Evolutionary conservation across 2,888 invertebrate genomes (phyloP), one percentile per base, ranked within the genome.

Genomic region (Diadegma fenestrale): DNA sequence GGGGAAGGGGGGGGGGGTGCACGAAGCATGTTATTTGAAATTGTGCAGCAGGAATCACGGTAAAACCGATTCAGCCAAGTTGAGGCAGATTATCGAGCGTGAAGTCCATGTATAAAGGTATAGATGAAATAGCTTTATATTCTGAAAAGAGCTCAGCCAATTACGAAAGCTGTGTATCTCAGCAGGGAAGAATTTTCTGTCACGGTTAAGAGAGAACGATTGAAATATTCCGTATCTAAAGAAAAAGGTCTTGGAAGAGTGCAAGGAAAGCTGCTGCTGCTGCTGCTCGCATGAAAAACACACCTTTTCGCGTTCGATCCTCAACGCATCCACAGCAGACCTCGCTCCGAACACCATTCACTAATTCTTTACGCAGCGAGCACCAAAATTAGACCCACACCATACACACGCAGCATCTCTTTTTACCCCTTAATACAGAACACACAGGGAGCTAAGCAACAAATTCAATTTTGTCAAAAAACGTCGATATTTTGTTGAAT

Each of bases 21-120:
- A 58, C n/a, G 30, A 37, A 76, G 41, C 26, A 64, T 33, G 41
- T 82, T 69, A 76, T 82, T 73, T 43, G 17, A 22, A 41, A 79
- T 37, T 54, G 26, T 41, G 54, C 73, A 68, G 54, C 73, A 68
- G 83, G 79, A 77, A 82, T 51, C 82, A 68, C 82, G 82, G 75
- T 79, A 66, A 80, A 85, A 76, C 41, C 54, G 71, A 85, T 85
- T 85, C 75, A 75, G 76, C 71, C 30, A 66, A 82, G 79, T 77
- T 75, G 37, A 71, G 58, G 63, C 17, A 45, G 69, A 71, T 80
- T 45, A 82, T 85, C 76, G 76, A 82, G 82, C 85, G 85, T 82
- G 80, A 85, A 85, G 85, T 80, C 58, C 33, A 61, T 54, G 54
- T 43, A 66, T 66, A 48, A 69, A 81, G 64, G 63, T 14, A 41